Percentiles rank a stretch among this genome's conserved stretches.
phyloP scores from a whole-genome alignment of 2,113 vertebrate genomes.

The Cheilinus undulatus region DNA sequence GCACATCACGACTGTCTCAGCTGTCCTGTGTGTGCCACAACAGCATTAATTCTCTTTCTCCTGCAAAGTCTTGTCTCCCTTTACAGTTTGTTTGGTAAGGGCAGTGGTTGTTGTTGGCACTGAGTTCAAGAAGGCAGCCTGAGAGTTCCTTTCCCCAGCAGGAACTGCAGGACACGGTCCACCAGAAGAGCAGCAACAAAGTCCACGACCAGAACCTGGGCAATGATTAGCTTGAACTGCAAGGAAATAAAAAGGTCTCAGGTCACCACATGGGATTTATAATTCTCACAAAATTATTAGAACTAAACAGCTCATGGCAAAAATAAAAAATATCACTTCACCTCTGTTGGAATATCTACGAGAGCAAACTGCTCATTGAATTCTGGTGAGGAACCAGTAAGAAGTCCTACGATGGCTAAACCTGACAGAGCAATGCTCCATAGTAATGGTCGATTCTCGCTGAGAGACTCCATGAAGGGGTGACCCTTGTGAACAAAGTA shows the following conservation, averaged over 20 bases:
- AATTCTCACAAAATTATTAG: background rate
- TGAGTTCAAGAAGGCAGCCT: conserved; percentile 93
- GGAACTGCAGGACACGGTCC: conserved; percentile 91
- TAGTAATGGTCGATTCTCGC: conserved; percentile 91
- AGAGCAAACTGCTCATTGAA: conserved; percentile 96
- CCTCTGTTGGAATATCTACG: conserved; percentile 95
- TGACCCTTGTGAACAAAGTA: conserved; percentile 85
- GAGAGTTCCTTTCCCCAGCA: conserved; percentile 91
- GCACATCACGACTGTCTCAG: conserved; percentile 67
- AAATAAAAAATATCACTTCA: conserved; percentile 63
- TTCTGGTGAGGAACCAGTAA: conserved; percentile 92
- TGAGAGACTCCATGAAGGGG: conserved; percentile 96
- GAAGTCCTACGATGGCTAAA: conserved; percentile 89
- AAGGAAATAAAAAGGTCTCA: conserved; percentile 9
- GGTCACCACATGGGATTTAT: background rate
- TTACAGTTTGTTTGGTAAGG: conserved; percentile 78
- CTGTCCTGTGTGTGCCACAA: conserved; percentile 51
- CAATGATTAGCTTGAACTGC: conserved; percentile 94
- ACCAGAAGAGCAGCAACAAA: conserved; percentile 89
- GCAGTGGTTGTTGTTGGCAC: conserved; percentile 75
- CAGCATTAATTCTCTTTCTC: conserved; percentile 62
- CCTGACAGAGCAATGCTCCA: conserved; percentile 92
- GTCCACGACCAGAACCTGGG: conserved; percentile 90
- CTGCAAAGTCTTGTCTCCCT: conserved; percentile 66
- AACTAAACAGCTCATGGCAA: conserved; percentile 4